Evolutionary conservation across 2,113 vertebrate species (phyloP), one percentile per base, ranked within the genome.

Genomic region (Myiagra hebetior): DNA sequence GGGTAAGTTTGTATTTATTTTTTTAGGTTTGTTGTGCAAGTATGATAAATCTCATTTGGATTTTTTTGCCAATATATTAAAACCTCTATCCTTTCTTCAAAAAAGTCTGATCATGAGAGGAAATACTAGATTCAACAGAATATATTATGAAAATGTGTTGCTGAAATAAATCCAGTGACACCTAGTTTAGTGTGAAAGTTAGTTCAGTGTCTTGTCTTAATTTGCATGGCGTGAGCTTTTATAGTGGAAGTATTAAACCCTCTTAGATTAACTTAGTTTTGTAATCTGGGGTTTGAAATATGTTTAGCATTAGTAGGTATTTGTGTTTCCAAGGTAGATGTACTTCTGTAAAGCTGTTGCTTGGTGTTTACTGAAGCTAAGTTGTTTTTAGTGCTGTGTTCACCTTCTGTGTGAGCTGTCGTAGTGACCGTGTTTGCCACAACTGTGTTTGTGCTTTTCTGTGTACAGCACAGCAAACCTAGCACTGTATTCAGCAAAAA

Each of bases 1-100:
- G 99, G 99, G 99, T 99, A 99, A 99, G 98, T 99, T 88, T 85
- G 37, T 95, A 83, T 95, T 80, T 95, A 55, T 65, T 75, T 72
- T 81, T 83, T 84, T 59, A 87, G 95, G 65, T 77, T 76, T 91
- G 46, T 57, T 85, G 83, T 95, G 57, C 31, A 62, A 80, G 42
- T 60, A 49, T 67, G 49, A 59, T 44, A 37, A 42, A 53, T 74
- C 16, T 55, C 13, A 1, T 59, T 80, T 90, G 56, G 68, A 78
- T 77, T 68, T 87, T 87, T 93, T 75, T 83, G 88, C 60, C 77
- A 82, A 92, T 86, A 68, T 69, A 49, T 88, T 63, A 39, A 59
- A 73, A 55, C 7, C 21, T 39, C 22, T 26, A 9, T 18, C 10
- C 35, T 53, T 24, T 64, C 44, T 16, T 52, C 18, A 1, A 31